phyloP scores from a whole-genome alignment of 2,797 vertebrate species.

The Chaunax sp. region DNA sequence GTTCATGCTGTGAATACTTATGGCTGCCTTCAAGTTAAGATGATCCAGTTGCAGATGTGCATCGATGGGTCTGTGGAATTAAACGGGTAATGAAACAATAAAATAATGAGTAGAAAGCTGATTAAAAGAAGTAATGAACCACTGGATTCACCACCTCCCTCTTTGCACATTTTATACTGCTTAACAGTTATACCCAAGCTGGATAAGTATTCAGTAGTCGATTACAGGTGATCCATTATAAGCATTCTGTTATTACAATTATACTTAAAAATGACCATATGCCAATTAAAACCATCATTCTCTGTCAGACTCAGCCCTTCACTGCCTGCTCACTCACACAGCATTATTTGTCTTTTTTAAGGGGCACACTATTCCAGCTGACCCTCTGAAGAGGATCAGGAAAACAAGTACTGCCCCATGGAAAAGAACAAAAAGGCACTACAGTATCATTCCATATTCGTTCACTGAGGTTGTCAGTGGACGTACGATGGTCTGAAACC shows the following conservation, averaged over 20 bases:
- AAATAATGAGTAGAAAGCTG: conserved; percentile 52
- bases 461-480: conserved; percentile 63
- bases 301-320: conserved; percentile 60
- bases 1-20: conserved; percentile 43
- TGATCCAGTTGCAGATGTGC: conserved; percentile 54
- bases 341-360: conserved; percentile 34
- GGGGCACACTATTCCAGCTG: conserved; percentile 58
- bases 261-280: conserved; percentile 44
- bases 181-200: conserved; percentile 56
- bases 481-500: conserved; percentile 57
- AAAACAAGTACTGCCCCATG: conserved; percentile 56
- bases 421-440: conserved; percentile 83
- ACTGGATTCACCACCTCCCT: conserved; percentile 53
- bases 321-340: conserved; percentile 53
- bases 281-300: conserved; percentile 55
- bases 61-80: neutral
- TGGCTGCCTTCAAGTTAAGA: conserved; percentile 37
- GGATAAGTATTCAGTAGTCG: conserved; percentile 79
- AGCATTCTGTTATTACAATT: conserved; percentile 58
- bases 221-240: conserved; percentile 73
- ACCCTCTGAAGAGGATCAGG: conserved; percentile 59
- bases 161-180: conserved; percentile 72
- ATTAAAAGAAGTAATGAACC: conserved; percentile 60
- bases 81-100: conserved; percentile 20
- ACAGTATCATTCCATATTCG: conserved; percentile 74